Conservation (phyloP, 2,888 invertebrate species). For the Rhimphoctona megacephalus region DNA sequence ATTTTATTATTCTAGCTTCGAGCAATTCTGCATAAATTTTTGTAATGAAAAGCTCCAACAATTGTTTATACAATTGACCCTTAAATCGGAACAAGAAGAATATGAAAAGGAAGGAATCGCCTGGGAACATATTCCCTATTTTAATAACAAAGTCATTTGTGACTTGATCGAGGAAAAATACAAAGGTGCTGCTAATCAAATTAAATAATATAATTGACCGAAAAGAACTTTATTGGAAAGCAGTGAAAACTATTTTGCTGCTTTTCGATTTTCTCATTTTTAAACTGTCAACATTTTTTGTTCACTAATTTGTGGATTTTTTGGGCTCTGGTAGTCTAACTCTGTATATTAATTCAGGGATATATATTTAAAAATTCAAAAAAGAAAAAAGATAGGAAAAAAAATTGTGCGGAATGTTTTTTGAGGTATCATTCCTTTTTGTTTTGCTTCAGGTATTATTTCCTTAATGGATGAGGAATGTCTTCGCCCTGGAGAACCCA, state of each 20-base stretch:
- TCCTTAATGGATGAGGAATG: conserved; percentile 96
- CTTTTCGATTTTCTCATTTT: too few species aligned
- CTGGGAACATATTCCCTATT: conserved; percentile 95
- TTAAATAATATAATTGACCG: too few species aligned
- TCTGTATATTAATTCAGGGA: too few species aligned
- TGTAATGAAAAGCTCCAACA: conserved; percentile 98
- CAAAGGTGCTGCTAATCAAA: conserved; percentile 87
- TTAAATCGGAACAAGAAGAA: conserved; percentile 97
- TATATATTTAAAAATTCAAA: too few species aligned
- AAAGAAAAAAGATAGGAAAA: not conserved
- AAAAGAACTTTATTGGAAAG: too few species aligned
- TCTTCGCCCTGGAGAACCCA: conserved; percentile 94
- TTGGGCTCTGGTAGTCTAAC: too few species aligned
- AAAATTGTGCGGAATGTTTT: not conserved
- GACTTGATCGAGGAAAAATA: conserved; percentile 96
- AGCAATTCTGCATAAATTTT: conserved; percentile 98
- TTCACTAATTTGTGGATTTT: too few species aligned
- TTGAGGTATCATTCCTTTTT: conserved; percentile 12
- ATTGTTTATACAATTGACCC: conserved; percentile 95
- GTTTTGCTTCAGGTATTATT: conserved; percentile 88
- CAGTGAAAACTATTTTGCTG: too few species aligned
- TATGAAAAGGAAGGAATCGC: conserved; percentile 96
- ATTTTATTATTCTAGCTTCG: conserved; percentile 87
- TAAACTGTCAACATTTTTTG: too few species aligned
- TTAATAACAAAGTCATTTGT: conserved; percentile 97